These are phyloP conservation scores for Chesias legatella DNA, from an alignment of 2,888 invertebrate genomes.

Conservation along the genomic window DNA sequence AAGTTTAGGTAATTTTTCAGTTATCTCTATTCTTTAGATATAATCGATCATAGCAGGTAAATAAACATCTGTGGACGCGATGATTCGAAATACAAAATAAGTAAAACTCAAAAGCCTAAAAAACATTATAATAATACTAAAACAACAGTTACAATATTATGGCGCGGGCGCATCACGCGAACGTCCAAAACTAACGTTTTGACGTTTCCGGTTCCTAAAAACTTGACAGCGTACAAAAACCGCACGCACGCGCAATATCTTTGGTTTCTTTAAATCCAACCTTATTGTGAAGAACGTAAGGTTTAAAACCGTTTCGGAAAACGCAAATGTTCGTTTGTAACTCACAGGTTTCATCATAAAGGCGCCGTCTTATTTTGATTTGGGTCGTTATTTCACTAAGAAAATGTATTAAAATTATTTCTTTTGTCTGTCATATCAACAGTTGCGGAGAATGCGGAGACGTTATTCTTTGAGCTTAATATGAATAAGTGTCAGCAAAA, in stretches of 20 bases:
- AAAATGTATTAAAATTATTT: conserved; percentile 35
- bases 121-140: conserved; percentile 20
- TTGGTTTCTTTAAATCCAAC: conserved; percentile 1
- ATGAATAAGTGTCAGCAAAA: too few relatives aligned
- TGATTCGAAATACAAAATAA: neutral
- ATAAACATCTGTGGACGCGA: too few relatives aligned
- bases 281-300: conserved; percentile 20
- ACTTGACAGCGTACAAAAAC: conserved; percentile 46
- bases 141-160: conserved; percentile 39
- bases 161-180: conserved; percentile 51
- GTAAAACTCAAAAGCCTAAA: neutral
- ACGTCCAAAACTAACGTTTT: conserved; percentile 58
- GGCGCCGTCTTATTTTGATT: conserved; percentile 57
- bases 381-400: conserved; percentile 51
- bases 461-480: too few relatives aligned
- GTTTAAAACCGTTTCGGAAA: conserved; percentile 9
- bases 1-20: too few relatives aligned
- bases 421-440: conserved; percentile 21
- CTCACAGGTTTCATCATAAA: conserved; percentile 42
- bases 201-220: conserved; percentile 66
- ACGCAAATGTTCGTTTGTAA: conserved; percentile 25
- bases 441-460: conserved; percentile 6
- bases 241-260: conserved; percentile 13
- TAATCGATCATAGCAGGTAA: too few relatives aligned
- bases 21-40: too few relatives aligned